These are phyloP conservation scores for Anomalospiza imberbis DNA, from an alignment of 2,797 vertebrate genomes.

Conservation along the genomic window DNA sequence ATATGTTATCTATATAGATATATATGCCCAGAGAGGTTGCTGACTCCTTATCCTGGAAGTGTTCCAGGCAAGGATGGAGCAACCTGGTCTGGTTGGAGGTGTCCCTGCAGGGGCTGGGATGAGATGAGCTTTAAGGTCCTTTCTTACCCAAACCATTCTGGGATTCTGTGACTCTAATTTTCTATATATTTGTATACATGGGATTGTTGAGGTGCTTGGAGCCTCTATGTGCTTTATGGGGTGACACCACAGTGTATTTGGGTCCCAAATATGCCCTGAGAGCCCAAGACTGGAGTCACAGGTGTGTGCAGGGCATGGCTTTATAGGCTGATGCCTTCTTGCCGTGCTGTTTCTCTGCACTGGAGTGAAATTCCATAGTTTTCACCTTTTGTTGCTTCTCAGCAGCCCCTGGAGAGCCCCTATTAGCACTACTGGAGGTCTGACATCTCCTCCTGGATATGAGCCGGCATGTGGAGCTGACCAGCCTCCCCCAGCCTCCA, in stretches of 20 bases:
- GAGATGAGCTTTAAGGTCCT: background rate
- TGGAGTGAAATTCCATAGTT: accelerated
- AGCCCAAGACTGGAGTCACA: background rate
- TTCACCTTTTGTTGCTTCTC: background rate
- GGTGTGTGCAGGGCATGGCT: background rate
- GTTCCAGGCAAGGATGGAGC: background rate
- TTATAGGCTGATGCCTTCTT: background rate
- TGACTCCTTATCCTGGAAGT: background rate
- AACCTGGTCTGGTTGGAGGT: background rate
- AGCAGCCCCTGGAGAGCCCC: background rate
- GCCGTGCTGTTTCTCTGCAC: accelerated
- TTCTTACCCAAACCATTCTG: background rate
- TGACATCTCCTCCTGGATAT: accelerated
- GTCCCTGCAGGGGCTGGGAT: background rate
- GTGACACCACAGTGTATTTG: accelerated
- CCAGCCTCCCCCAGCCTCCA: background rate
- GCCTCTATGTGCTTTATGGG: accelerated
- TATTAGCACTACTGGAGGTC: accelerated
- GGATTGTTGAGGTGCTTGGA: background rate
- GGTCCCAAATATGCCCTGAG: accelerated
- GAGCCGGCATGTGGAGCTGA: background rate
- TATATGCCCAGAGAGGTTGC: background rate
- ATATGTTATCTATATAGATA: accelerated
- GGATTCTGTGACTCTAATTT: background rate
- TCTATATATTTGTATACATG: background rate